Conservation (phyloP, 2,888 invertebrate genomes). For the Xanthorhoe spadicearia region DNA sequence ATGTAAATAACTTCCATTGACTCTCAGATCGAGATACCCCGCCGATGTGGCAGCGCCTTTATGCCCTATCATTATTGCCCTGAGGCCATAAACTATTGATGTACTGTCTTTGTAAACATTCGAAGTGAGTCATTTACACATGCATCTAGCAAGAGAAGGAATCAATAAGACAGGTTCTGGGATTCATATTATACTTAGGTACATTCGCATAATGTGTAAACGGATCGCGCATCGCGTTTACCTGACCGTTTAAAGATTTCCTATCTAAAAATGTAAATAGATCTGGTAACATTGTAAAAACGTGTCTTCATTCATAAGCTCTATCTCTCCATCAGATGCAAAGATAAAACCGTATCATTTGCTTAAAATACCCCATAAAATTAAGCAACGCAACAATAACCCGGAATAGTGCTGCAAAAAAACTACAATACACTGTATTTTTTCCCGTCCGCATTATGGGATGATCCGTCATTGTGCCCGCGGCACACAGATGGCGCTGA, state of each 20-base stretch:
- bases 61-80: conserved; percentile 64
- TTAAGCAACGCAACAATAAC: conserved; percentile 78
- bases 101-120: conserved; percentile 36
- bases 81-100: conserved; percentile 45
- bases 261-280: conserved; percentile 44
- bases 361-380: conserved; percentile 83
- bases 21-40: conserved; percentile 75
- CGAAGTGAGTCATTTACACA: conserved; percentile 16
- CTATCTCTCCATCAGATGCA: conserved; percentile 66
- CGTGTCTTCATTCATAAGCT: conserved; percentile 51
- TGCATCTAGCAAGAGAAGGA: not conserved
- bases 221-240: conserved; percentile 1
- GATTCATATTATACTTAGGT: too few relatives aligned
- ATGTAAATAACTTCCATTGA: conserved; percentile 82
- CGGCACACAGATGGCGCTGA: conserved; percentile 77
- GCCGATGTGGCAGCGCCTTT: conserved; percentile 79
- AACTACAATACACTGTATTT: conserved; percentile 55
- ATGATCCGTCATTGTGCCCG: conserved; percentile 80
- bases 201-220: conserved; percentile 1
- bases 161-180: too few relatives aligned
- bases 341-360: conserved; percentile 83
- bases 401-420: conserved; percentile 73
- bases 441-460: conserved; percentile 78
- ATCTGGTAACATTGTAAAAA: conserved; percentile 47
- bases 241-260: conserved; percentile 14